A percentile compares a stretch with the other conserved stretches of the same genome.
Conservation (phyloP, 2,888 invertebrate species). For the Sturmia bella region DNA sequence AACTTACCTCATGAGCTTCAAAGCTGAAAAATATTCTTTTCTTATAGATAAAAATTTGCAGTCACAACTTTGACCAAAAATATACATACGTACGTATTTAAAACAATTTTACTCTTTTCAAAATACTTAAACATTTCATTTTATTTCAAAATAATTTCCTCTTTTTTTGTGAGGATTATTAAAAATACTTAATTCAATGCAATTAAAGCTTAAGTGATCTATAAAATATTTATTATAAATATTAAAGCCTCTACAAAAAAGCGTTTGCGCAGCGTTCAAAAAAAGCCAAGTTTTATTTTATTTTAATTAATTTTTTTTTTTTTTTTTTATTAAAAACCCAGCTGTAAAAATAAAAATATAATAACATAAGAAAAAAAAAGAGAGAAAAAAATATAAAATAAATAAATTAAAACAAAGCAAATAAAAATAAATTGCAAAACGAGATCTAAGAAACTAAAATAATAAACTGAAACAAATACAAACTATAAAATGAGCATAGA, state of each 20-base stretch:
- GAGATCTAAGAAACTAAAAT: constrained; percentile 68
- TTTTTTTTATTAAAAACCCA: constrained; percentile 76
- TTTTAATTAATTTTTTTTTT: constrained; percentile 26
- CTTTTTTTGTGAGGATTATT: background rate
- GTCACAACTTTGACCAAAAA: constrained; percentile 15
- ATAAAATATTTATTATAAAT: constrained; percentile 7
- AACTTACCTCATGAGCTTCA: constrained; percentile 38
- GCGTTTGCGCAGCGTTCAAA: constrained; percentile 71
- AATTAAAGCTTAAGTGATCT: constrained; percentile 15
- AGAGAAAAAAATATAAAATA: constrained; percentile 69
- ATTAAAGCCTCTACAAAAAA: constrained; percentile 57
- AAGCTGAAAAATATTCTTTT: constrained; percentile 40
- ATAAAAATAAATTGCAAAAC: constrained; percentile 68
- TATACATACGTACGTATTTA: constrained; percentile 6
- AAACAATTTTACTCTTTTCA: constrained; percentile 47
- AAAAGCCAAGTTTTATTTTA: constrained; percentile 53
- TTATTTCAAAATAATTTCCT: constrained; percentile 31
- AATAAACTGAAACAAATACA: constrained; percentile 67
- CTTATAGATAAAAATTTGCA: background rate
- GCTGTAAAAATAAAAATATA: constrained; percentile 72
- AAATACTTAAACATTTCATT: constrained; percentile 43
- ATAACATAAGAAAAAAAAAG: constrained; percentile 69
- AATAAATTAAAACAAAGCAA: constrained; percentile 69
- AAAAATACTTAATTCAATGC: background rate
- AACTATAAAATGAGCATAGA: constrained; percentile 55